These are phyloP conservation scores for Penaeus indicus DNA, from an alignment of 1,140 invertebrate species.

Conservation along the genomic window DNA sequence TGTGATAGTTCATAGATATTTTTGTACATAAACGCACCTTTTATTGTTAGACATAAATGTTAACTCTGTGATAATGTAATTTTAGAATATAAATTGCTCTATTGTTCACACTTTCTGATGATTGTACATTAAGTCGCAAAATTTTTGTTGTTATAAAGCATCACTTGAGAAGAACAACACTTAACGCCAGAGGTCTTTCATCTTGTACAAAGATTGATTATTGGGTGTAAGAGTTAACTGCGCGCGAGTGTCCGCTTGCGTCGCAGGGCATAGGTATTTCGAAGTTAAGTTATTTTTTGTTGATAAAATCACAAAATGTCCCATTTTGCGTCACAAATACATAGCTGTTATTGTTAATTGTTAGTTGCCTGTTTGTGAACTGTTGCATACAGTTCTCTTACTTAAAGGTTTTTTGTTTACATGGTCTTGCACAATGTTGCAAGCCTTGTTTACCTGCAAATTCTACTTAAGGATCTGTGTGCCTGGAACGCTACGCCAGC, in stretches of 20 bases:
- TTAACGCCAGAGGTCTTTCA: conserved; percentile 32
- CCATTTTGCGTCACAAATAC: too few relatives aligned
- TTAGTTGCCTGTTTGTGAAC: background rate
- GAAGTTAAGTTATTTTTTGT: too few relatives aligned
- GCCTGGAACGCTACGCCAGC: background rate
- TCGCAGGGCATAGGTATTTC: background rate
- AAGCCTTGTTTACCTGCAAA: conserved; percentile 9
- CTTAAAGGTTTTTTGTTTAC: background rate
- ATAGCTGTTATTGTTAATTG: too few relatives aligned
- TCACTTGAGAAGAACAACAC: conserved; percentile 13
- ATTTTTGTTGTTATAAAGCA: background rate
- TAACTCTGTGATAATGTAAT: conserved; percentile 23
- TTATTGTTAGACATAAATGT: background rate
- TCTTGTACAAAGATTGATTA: conserved; percentile 39
- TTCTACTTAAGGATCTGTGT: conserved; percentile 21
- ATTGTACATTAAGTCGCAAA: background rate
- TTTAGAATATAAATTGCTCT: background rate
- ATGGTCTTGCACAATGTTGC: background rate
- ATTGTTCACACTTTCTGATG: background rate
- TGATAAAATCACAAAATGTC: too few relatives aligned
- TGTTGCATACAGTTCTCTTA: conserved; percentile 33
- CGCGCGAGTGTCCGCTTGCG: background rate
- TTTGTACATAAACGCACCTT: conserved; percentile 49
- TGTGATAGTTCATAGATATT: conserved; percentile 51
- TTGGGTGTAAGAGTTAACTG: background rate